These are phyloP conservation scores for Polyommatus iphigenia DNA, from an alignment of 2,888 invertebrate genomes.

Conservation along the genomic window DNA sequence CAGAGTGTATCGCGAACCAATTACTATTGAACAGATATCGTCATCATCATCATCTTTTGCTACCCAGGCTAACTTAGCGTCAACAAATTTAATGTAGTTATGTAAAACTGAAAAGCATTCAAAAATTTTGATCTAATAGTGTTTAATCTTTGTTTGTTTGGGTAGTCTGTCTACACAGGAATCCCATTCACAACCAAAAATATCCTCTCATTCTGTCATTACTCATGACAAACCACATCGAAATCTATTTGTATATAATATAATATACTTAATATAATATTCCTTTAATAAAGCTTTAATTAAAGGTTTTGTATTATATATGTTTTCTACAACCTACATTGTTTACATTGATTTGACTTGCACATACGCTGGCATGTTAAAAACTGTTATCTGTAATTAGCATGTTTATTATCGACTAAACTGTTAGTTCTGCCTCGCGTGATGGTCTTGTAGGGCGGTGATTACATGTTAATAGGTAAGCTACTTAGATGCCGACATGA, in stretches of 20 bases:
- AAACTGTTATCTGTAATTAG: conserved; percentile 7
- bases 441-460: conserved; percentile 19
- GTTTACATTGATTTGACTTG: not conserved
- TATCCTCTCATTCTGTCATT: no score
- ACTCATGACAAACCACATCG: no score
- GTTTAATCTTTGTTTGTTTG: no score
- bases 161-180: no score
- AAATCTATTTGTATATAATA: no score
- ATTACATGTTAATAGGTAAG: not conserved
- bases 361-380: not conserved
- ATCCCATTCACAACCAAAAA: no score
- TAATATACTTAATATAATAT: no score
- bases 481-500: not conserved
- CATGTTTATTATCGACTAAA: not conserved
- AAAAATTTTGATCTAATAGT: no score
- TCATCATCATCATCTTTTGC: not conserved
- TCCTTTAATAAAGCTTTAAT: not conserved
- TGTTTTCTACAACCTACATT: not conserved
- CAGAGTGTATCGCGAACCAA: not conserved
- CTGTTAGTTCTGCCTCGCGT: conserved; percentile 21
- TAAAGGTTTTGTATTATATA: not conserved
- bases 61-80: no score
- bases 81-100: no score
- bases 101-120: no score
- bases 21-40: not conserved